Evolutionary conservation across 2,888 invertebrate genomes (phyloP), one percentile per base, ranked within the genome.

Genomic region (Uloborus plumipes): DNA sequence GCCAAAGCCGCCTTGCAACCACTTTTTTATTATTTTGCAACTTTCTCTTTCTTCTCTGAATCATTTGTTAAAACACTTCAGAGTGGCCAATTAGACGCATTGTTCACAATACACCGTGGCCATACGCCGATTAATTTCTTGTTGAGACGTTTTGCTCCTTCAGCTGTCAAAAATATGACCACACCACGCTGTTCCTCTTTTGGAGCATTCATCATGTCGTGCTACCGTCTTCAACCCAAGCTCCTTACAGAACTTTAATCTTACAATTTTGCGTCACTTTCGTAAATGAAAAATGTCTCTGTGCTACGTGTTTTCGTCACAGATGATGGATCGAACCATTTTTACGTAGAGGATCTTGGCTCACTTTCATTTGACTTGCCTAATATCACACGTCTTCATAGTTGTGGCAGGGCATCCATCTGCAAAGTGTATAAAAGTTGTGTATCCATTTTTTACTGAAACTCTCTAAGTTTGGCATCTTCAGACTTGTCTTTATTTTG

Each of bases 101-200:
- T 53, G 53, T 53, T 53, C 53, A 53, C 53, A 2, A 7, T 53
- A 53, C 15, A 53, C 53, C 2, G 7, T 7, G n/a, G 6, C 49
- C 65, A 65, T 65, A 0, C 2, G 65, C 49, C 0, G 65, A 65
- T 4, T 49, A 65, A n/a, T 39, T 65, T 65, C 65, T 49, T 65
- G 65, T 65, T 65, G 0, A 49, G 4, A 49, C 47, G n/a, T 49
- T 49, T n/a, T n/a, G n/a, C n/a, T n/a, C n/a, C 49, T 65, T 65
- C 65, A 49, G 49, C 65, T 65, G 49, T 49, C 1, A 65, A 65
- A 65, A 7, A 65, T 49, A 47, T 14, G 47, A 47, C 49, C 49
- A n/a, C n/a, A n/a, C 16, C 16, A 65, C 47, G 2, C 49, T 47
- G 65, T 65, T 65, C 2, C 65, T 65, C 47, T 65, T 65, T 49